Evolutionary conservation across 2,113 vertebrate genomes (phyloP), one percentile per base, ranked within the genome.

Genomic region (Actenoides hombroni): DNA sequence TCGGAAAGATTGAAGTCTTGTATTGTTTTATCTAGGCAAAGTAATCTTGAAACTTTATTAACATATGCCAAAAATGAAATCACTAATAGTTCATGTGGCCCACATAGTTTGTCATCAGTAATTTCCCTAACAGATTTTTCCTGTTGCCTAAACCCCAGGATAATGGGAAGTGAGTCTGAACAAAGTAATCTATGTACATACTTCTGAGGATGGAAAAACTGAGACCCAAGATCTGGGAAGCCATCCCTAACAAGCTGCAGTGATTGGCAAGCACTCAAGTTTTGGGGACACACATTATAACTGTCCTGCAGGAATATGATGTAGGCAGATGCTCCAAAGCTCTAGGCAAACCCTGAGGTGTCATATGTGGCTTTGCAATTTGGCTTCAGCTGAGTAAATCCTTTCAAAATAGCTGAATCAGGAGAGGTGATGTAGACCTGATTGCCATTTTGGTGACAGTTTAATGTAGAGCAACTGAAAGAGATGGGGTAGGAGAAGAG

Each of bases 271-370:
- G 15, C 4, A 10, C 13, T 39, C n/a, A n/a, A 2, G 17, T 46
- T 76, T 74, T 28, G 20, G 20, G 17, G 20, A 25, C 10, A 17
- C 1, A 3, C 0, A 0, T 35, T 60, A 2, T 16, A 19, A 9
- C 19, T 64, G 15, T 46, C 35, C 51, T 60, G 28, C 33, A 68
- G 61, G 57, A 75, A 5, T 11, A 12, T 0, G 7, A 68, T 9
- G 15, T 46, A 60, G 48, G 39, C n/a, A 71, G 42, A 26, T 85
- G 42, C 42, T 54, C 31, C 28, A 26, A n/a, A 75, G 51, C 37
- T 87, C 21, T 33, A 85, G 65, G 65, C 8, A 89, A 51, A 42
- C 56, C 31, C 35, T 70, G 54, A 26, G 42, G 42, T 80, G 19
- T 40, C 40, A 8, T 35, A 57, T n/a, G 16, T 64, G 39, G 18